Conservation (phyloP, 2,888 invertebrate species). For the Pherbina coryleti region DNA sequence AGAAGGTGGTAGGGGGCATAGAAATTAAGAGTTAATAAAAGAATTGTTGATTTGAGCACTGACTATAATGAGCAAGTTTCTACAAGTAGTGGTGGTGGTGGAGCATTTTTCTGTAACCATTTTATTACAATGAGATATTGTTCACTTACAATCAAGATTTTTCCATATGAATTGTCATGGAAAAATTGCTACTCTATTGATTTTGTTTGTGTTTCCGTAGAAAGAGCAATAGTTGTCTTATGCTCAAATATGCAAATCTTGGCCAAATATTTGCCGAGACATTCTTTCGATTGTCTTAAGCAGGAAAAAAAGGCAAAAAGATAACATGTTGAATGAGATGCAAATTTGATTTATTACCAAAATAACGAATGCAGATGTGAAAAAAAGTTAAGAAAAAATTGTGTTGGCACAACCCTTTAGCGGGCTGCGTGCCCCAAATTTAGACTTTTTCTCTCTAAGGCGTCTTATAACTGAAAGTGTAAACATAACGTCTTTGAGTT, state of each 20-base stretch:
- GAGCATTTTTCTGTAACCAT: background rate
- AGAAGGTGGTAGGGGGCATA: background rate
- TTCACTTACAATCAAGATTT: background rate
- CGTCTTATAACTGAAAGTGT: conserved; percentile 13
- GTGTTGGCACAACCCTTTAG: background rate
- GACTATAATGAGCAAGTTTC: background rate
- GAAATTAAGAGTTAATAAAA: background rate
- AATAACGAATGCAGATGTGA: background rate
- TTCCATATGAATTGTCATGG: background rate
- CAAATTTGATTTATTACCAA: conserved; percentile 66
- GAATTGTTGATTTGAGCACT: background rate
- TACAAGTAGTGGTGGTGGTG: background rate
- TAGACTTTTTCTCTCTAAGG: background rate
- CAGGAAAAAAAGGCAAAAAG: background rate
- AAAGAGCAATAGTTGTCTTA: background rate
- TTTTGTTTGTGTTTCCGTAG: background rate
- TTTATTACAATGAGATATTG: background rate
- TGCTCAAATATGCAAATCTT: conserved; percentile 29
- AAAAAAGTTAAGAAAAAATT: background rate
- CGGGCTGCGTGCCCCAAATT: background rate
- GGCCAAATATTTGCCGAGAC: conserved; percentile 46
- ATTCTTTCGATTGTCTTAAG: conserved; percentile 36
- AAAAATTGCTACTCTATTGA: conserved; percentile 4
- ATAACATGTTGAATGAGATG: conserved; percentile 62
- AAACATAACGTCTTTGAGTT: conserved; percentile 2